A percentile compares a stretch with the other conserved stretches of the same genome.
Evolutionary conservation across 2,888 invertebrate species (phyloP).

Genomic region (Parnassius orleans): DNA sequence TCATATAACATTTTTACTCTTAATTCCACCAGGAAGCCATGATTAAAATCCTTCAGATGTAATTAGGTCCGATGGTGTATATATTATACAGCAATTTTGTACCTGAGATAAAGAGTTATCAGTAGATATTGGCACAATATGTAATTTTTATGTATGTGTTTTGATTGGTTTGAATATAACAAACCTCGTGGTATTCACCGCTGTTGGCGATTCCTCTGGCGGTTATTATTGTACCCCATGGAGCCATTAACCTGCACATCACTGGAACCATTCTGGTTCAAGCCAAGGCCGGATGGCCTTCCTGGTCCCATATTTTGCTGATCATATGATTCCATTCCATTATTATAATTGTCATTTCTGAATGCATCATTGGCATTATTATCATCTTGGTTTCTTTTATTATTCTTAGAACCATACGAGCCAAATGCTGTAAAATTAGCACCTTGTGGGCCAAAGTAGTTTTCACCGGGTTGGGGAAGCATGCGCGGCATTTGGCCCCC

Average conservation of each 20-base stretch:
- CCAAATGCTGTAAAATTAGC: slow-evolving; percentile 75
- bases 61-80: slow-evolving; percentile 28
- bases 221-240: slow-evolving; percentile 76
- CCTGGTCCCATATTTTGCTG: slow-evolving; percentile 64
- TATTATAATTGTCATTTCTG: slow-evolving; percentile 35
- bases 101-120: slow-evolving; percentile 24
- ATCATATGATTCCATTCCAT: slow-evolving; percentile 52
- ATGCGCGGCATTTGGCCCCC: slow-evolving; percentile 73
- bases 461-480: slow-evolving; percentile 59
- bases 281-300: slow-evolving; percentile 52
- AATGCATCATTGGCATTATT: slow-evolving; percentile 43
- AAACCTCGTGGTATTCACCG: slow-evolving; percentile 77
- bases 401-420: slow-evolving; percentile 62
- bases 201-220: slow-evolving; percentile 75
- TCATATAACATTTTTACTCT: too few species aligned
- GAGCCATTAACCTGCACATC: slow-evolving; percentile 69
- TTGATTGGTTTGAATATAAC: slow-evolving; percentile 75
- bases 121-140: slow-evolving; percentile 26
- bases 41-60: slow-evolving; percentile 12
- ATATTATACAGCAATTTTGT: slow-evolving; percentile 1
- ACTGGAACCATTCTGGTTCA: slow-evolving; percentile 51
- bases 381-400: slow-evolving; percentile 48
- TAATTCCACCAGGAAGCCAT: too few species aligned
- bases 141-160: slow-evolving; percentile 55
- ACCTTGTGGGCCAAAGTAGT: slow-evolving; percentile 56